Base-by-base conservation (phyloP, 2,113 vertebrate species). In the Ahaetulla prasina region DNA sequence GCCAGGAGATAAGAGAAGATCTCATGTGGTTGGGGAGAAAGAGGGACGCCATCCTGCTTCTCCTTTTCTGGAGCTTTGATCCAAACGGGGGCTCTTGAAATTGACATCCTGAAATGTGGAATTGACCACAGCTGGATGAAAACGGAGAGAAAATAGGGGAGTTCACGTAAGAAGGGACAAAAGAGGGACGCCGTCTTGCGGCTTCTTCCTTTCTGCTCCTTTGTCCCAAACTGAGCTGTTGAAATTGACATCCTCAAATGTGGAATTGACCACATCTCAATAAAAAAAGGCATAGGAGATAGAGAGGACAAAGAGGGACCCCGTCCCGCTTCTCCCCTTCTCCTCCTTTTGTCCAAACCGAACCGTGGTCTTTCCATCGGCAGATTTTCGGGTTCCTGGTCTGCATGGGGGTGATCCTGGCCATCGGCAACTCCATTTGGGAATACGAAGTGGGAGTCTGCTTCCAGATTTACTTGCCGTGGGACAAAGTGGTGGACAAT, bases 351-450 rank as follows among this genome's bases (percentile, higher is more conserved):
- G 23, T 22, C 4, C n/a, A 30, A 18, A 35, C 30, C n/a, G 10
- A 5, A 3, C 87, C 35, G 4, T 9, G 1, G 22, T 3, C 2
- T 88, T 88, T 39, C 0, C 11, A 25, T 2, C 12, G 16, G 5
- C 95, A 99, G 99, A 99, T 99, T 95, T 99, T 99, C 6, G 98
- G 98, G 80, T 99, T 99, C 96, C 97, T 99, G 93, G 98, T 99
- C 91, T 99, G 99, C 91, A 99, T 99, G 99, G 98, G 99, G 4
- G 97, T 99, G 95, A 99, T 99, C 96, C 96, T 99, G 96, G 98
- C 99, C 90, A 98, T 99, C 12, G 99, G 99, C 87, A 99, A 99
- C 0, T 98, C 98, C 52, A 98, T 99, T 94, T 99, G 99, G 99
- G 99, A 99, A 96, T 97, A 98, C 0, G 97, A 99, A 96, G 98